These are phyloP conservation scores for Tetranychus piercei DNA, from an alignment of 2,888 invertebrate genomes.

Conservation along the genomic window DNA sequence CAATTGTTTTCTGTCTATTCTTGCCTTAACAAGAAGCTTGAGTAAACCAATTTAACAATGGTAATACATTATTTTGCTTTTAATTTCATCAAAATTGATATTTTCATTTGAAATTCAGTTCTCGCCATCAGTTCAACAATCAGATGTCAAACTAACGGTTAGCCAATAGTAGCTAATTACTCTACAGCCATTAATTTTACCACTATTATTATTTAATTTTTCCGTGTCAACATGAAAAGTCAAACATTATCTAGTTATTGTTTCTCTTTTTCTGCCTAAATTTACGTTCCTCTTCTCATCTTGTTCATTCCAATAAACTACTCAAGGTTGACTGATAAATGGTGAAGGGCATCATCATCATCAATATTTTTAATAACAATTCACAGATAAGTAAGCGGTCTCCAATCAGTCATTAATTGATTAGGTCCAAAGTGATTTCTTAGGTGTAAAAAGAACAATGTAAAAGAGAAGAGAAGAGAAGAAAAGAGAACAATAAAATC, in stretches of 20 bases:
- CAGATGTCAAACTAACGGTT: too few species aligned
- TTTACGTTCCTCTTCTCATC: background rate
- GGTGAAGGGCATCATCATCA: background rate
- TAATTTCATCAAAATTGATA: too few species aligned
- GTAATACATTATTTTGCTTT: too few species aligned
- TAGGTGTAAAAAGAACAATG: too few species aligned
- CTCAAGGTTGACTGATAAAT: background rate
- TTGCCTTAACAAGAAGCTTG: background rate
- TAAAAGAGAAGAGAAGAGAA: too few species aligned
- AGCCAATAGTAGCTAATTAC: too few species aligned
- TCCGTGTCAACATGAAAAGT: background rate
- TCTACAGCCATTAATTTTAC: too few species aligned
- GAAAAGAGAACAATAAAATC: too few species aligned
- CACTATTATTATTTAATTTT: too few species aligned
- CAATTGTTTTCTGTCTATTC: background rate
- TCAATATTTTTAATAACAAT: background rate
- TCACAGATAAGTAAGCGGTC: background rate
- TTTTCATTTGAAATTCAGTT: too few species aligned
- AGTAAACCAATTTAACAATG: background rate
- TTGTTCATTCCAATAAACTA: background rate
- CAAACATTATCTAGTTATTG: background rate
- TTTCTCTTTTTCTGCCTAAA: background rate
- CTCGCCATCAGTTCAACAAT: too few species aligned
- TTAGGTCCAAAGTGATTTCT: background rate
- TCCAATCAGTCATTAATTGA: background rate